These are phyloP conservation scores for Allolobophora icterica DNA, from an alignment of 2,888 invertebrate genomes.

Conservation along the genomic window DNA sequence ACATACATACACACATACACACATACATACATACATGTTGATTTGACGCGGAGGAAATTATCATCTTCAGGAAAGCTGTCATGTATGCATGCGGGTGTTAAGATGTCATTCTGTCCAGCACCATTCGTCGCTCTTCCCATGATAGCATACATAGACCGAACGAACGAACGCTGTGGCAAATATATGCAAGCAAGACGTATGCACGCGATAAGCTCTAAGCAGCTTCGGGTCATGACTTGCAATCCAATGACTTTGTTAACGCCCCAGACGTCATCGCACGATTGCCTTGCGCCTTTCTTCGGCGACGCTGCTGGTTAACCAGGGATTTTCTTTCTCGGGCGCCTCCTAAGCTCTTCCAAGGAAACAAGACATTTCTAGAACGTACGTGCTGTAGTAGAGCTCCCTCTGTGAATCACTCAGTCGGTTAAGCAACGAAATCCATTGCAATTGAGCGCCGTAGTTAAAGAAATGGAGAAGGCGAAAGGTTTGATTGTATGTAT, in stretches of 20 bases:
- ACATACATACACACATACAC: neutral
- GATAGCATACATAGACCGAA: neutral
- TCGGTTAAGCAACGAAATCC: neutral
- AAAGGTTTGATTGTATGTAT: neutral
- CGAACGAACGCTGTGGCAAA: neutral
- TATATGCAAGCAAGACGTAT: neutral
- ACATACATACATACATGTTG: neutral
- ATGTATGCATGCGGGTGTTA: neutral
- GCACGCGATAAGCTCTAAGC: constrained; percentile 2
- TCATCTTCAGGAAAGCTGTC: neutral
- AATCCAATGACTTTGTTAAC: neutral
- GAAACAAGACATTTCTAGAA: neutral
- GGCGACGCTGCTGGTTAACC: too few species aligned
- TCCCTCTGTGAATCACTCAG: neutral
- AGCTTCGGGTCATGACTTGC: neutral
- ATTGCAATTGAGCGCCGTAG: neutral
- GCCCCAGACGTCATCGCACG: neutral
- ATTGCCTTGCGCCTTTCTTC: neutral
- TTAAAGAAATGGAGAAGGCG: too few species aligned
- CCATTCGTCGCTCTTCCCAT: neutral
- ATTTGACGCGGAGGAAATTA: neutral
- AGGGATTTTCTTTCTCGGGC: neutral
- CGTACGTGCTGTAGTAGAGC: neutral
- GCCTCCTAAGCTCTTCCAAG: neutral
- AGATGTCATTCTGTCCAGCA: neutral